These are phyloP conservation scores for Gopherus flavomarginatus DNA, from an alignment of 2,113 vertebrate genomes.

Conservation along the genomic window DNA sequence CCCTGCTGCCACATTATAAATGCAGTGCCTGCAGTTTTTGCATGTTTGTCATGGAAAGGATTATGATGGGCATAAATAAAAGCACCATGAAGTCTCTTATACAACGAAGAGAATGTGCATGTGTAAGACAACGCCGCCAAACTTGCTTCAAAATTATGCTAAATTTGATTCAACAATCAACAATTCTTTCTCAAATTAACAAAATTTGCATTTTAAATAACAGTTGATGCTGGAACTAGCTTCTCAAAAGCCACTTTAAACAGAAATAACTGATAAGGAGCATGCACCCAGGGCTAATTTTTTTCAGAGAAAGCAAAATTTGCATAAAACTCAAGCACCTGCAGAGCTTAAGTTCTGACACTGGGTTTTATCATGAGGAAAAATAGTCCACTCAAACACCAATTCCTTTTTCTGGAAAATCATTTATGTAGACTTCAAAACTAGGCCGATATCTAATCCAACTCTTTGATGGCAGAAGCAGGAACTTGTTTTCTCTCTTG, in stretches of 20 bases:
- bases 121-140: not conserved
- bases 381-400: not conserved
- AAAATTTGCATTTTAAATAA: conserved; percentile 54
- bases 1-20: not conserved
- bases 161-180: not conserved
- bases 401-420: not conserved
- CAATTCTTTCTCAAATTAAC: not conserved
- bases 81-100: not conserved
- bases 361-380: conserved; percentile 4
- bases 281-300: conserved; percentile 57
- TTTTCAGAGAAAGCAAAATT: conserved; percentile 47
- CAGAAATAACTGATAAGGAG: conserved; percentile 35
- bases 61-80: not conserved
- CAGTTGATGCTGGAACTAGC: conserved; percentile 12
- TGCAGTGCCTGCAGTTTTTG: not conserved
- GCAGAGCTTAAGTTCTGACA: not conserved
- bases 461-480: not conserved
- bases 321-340: conserved; percentile 53
- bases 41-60: not conserved
- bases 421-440: not conserved
- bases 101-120: not conserved
- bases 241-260: conserved; percentile 70
- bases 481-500: not conserved
- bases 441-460: not conserved
- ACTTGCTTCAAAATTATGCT: not conserved